Base-by-base conservation (phyloP, 2,888 invertebrate genomes). In the Archips xylosteana region DNA sequence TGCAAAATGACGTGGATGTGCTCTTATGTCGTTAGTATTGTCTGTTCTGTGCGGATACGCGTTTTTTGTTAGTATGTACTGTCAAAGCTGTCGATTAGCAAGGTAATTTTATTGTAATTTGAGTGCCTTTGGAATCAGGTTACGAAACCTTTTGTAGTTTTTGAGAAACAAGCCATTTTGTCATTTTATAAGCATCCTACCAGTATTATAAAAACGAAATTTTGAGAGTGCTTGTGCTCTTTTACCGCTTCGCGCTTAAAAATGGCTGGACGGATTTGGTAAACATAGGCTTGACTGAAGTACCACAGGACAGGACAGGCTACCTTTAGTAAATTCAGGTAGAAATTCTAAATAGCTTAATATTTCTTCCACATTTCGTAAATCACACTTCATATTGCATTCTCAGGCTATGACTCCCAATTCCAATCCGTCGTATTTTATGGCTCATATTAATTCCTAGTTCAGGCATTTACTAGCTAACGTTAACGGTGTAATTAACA, bases 81-180 rank as follows among this genome's bases (percentile, higher is more conserved):
- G 61, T 54, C 62, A 63, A 61, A 62, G 42, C 32, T 62, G 62
- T 63, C 49, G 61, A 61, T 69, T 70, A 63, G 54, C 70, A 34
- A 70, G 42, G 54, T 39, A 51, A 69, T 70, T 70, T 70, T 62
- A 62, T 70, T 42, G 62, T 51, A 23, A 62, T 54, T 42, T 45
- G 39, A 39, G 9, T 32, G 34, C 69, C 12, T 51, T 61, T n/a
- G 51, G 51, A 70, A 70, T 62, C 62, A 54, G 49, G 49, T 32
- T 51, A 62, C 42, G 12, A 62, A 51, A 42, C 32, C 15, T 36
- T 49, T 65, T 36, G 34, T 15, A 6, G 34, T 36, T 54, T 57
- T 23, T 57, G 8, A 15, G 1, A 42, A 66, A 65, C 47, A 64
- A 36, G 49, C 51, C 4, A 57, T 32, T 32, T 36, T 60, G 13